phyloP scores from a whole-genome alignment of 2,797 vertebrate genomes.

The Pristis pectinata region DNA sequence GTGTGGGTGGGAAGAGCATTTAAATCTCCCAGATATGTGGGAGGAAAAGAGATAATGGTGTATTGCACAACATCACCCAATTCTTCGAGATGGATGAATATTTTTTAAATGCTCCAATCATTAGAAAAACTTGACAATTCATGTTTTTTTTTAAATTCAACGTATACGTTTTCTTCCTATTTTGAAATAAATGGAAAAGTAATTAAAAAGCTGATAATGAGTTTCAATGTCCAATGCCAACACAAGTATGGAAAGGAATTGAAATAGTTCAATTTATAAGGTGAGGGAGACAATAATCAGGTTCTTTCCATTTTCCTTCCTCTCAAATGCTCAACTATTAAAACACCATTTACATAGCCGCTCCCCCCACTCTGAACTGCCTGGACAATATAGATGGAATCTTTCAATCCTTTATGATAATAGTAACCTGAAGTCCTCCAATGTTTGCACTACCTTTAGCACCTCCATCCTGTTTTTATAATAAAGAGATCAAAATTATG shows the following conservation, averaged over 20 bases:
- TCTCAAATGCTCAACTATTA: no score
- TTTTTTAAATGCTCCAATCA: background rate
- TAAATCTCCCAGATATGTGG: background rate
- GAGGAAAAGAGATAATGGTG: background rate
- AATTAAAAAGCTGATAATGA: background rate
- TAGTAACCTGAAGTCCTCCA: no score
- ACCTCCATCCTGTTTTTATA: no score
- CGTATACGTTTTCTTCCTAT: no score
- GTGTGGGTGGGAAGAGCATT: background rate
- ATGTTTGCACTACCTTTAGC: no score
- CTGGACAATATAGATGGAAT: no score
- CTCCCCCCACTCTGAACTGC: no score
- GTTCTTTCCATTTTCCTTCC: background rate
- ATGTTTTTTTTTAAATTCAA: no score
- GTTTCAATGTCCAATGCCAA: no score
- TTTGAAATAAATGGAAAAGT: background rate
- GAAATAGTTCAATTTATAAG: background rate
- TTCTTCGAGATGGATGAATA: background rate
- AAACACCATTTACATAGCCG: no score
- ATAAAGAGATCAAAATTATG: no score
- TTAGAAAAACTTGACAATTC: background rate
- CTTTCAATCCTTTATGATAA: no score
- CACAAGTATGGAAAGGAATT: background rate
- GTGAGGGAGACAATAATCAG: background rate
- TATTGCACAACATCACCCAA: background rate